Evolutionary conservation across 2,888 invertebrate genomes (phyloP), one percentile per base, ranked within the genome.

Genomic region (Fabriciana adippe): DNA sequence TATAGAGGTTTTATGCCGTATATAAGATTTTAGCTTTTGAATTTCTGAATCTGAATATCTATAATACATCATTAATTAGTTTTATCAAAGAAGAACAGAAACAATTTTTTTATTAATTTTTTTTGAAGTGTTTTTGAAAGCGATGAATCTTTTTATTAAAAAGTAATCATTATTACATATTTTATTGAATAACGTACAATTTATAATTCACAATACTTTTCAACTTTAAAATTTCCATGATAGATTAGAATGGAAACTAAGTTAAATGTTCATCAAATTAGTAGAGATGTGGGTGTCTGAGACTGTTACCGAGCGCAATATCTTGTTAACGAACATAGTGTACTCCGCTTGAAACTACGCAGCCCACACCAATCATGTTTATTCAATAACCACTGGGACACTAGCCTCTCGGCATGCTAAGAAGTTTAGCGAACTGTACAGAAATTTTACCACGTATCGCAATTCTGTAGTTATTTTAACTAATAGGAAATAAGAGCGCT

Each of bases 301-400:
- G 31, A 18, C n/a, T 26, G 54, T 63, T 55, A 47, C 26, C 48
- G n/a, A 57, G 57, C 53, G 50, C 15, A 18, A 57, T 31, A 18
- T 35, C 61, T 61, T 18, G 41, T 50, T 65, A 65, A 41, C 15
- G 35, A 66, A 60, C 59, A 54, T 53, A 59, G 45, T 35, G 48
- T 54, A 18, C 48, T 21, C 56, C 15, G 75, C 74, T 78, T 79
- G 81, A 81, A 81, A 83, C 82, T 80, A 82, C 74, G 75, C 86
- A 77, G 81, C 86, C 86, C 84, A 87, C 88, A 80, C 83, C 79
- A 77, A 82, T 84, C 87, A 88, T 90, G 89, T 89, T 90, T 90
- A 91, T 91, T 91, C 90, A 91, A 88, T 88, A 87, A 83, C 80
- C 81, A 54, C 79, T 76, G 74, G 81, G 84, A 84, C 83, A 84